These are phyloP conservation scores for Sebastes paucispinis DNA, from an alignment of 2,797 vertebrate species.

Conservation along the genomic window DNA sequence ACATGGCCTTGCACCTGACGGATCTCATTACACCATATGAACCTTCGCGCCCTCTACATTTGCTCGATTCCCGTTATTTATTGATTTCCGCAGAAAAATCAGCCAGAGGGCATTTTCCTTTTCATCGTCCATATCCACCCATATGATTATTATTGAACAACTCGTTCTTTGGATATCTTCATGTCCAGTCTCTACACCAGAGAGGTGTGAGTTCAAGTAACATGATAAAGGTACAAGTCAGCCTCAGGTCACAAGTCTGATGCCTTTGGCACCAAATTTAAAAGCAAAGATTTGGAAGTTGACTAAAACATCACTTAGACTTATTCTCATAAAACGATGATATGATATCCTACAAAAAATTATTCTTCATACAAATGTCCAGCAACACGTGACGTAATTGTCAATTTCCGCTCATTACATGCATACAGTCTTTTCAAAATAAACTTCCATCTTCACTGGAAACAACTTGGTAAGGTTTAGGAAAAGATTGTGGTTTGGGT, in stretches of 20 bases:
- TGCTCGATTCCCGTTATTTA: neutral
- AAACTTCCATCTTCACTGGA: no score
- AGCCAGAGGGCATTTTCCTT: neutral
- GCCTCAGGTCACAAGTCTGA: neutral
- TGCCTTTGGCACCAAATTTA: neutral
- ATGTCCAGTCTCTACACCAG: neutral
- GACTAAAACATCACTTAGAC: neutral
- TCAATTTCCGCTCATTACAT: no score
- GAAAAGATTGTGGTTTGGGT: no score
- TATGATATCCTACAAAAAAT: no score
- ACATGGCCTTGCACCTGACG: conserved; percentile 11
- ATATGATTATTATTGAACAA: neutral
- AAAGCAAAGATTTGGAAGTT: neutral
- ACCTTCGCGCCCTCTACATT: neutral
- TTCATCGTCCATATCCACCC: neutral
- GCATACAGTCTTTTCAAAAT: no score
- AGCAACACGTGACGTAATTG: no score
- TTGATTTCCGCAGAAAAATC: neutral
- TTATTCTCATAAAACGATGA: neutral
- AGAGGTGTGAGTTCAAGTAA: neutral
- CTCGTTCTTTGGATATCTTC: neutral
- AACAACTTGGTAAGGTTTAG: no score
- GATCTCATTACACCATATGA: conserved; percentile 6
- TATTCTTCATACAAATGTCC: no score
- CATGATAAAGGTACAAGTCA: neutral